Base-by-base conservation (phyloP, 1,140 invertebrate genomes). In the Pinna nobilis region DNA sequence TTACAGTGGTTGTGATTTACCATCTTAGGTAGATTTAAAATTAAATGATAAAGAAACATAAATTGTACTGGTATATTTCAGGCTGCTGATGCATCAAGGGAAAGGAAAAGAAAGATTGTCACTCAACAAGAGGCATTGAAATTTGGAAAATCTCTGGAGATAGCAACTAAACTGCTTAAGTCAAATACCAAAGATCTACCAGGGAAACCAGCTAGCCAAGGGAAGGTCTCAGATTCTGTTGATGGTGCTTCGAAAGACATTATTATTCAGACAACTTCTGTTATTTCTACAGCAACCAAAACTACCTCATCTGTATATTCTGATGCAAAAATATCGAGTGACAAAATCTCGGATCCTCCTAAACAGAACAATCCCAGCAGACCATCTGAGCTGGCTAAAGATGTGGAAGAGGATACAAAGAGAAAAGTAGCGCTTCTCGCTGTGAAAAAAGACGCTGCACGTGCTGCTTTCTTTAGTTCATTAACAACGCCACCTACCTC, bases 81-180 rank as follows among this genome's bases (percentile, higher is more conserved):
- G 85, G 80, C 72, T 51, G 82, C 83, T 39, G 83, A 85, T 53
- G 76, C 78, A 28, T 79, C 84, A 4, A 53, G 82, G 41, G 81
- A 85, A 65, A 76, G 83, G 25, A 84, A 82, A 59, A 85, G 80
- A 66, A 82, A 85, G 41, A 81, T 86, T 7, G 68, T 76, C 15
- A 67, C 70, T 3, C 70, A 80, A 65, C 74, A 83, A 18, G 84
- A 85, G 53, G 74, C 81, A 18, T 67, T 86, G 11, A 84, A 81
- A 63, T 85, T 86, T 77, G 80, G 82, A 33, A 84, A 84, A 69
- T 79, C 79, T 28, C 66, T 86, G 18, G 84, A 84, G 61, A 70
- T 83, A 23, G 84, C 86, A n/a, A 75, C 66, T 30, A 80, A 79
- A 70, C 47, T 67, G 20, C 74, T 83, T 28, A 76, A 78, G 49